Evolutionary conservation across 2,113 vertebrate species (phyloP).

Genomic region (Coptodon bakossiorum): DNA sequence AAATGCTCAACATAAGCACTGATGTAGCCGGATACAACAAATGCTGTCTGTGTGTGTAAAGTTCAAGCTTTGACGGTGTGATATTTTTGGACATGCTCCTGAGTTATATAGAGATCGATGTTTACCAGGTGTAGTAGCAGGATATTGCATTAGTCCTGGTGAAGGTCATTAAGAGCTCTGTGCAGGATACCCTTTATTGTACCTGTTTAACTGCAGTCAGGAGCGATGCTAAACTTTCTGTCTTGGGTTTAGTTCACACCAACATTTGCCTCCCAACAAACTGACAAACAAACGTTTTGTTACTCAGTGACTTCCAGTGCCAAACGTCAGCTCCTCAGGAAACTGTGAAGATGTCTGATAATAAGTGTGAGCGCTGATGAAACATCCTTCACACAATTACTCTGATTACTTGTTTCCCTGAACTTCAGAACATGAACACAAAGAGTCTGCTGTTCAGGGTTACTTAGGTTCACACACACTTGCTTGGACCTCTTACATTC

Average conservation of each 20-base stretch:
- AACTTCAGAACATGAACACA: not conserved
- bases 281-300: not conserved
- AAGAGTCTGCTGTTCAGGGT: not conserved
- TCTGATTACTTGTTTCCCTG: not conserved
- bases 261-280: not conserved
- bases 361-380: not conserved
- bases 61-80: not conserved
- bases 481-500: not conserved
- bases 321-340: constrained; percentile 3
- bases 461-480: not conserved
- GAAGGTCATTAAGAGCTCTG: not conserved
- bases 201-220: not conserved
- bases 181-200: not conserved
- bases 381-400: not conserved
- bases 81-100: not conserved
- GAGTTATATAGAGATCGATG: not conserved
- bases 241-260: not conserved
- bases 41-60: not conserved
- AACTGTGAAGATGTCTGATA: constrained; percentile 2
- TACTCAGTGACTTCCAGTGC: not conserved
- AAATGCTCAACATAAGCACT: not conserved
- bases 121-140: not conserved
- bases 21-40: not conserved
- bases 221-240: not conserved
- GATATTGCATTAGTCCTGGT: not conserved